Evolutionary conservation across 2,797 vertebrate species (phyloP), one percentile per base, ranked within the genome.

Genomic region (Gallinago nigripennis): DNA sequence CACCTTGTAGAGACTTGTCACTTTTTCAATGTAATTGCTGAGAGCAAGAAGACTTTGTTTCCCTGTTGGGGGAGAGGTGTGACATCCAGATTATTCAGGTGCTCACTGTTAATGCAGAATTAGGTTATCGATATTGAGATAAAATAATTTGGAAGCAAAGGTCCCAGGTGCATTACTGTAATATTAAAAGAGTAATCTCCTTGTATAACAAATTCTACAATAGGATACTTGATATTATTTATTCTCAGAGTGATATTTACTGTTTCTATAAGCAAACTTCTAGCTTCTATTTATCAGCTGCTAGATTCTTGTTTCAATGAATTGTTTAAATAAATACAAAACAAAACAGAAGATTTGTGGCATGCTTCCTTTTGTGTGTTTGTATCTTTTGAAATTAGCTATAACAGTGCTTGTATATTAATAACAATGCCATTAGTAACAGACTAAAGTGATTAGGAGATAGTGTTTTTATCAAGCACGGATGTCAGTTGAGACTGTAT

Each of bases 341-440:
- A 83, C 37, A 54, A 94, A 94, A 43, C 27, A 45, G 24, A 28
- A 81, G 41, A 81, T 53, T 72, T 81, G 35, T 60, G 41, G 12
- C 35, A 58, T 9, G 31, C 3, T 76, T 95, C 53, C 7, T 91
- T 82, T 72, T 46, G 31, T 48, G 27, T 35, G 24, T 48, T 85
- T 61, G 25, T 43, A 46, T 54, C 35, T 79, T 96, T 33, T 87
- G 35, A 93, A 96, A 93, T 91, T 86, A 91, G 60, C 21, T 84
- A 8, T 64, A 93, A 31, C 25, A 18, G 9, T 41, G 65, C 8
- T 73, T 95, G 37, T 78, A 18, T 69, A 73, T 20, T 56, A 82
- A 84, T 75, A 92, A 79, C n/a, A 75, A 96, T 8, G 28, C 20
- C 35, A 82, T 90, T 86, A 93, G 43, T 50, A 93, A 85, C 20